Evolutionary conservation across 1,140 invertebrate species (phyloP), one percentile per base, ranked within the genome.

Genomic region (Atta colombica): DNA sequence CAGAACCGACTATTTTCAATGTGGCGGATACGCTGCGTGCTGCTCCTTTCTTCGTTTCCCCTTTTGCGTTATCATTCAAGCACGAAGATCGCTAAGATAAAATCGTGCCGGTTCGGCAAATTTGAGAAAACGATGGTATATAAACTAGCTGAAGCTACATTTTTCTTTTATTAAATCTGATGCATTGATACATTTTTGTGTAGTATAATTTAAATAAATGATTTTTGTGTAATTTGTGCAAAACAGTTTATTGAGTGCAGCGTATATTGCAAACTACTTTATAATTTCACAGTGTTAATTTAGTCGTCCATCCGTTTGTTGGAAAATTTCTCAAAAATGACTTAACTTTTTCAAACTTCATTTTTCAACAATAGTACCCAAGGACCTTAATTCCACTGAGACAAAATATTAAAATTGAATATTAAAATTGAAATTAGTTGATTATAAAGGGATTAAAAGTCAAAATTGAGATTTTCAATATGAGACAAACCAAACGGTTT

Each of bases 1-100:
- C 86, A 63, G 84, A 89, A 88, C 72, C 84, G 60, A 61, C 71
- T 82, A 85, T 86, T 90, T 88, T 88, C 90, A 88, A 86, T 66
- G 66, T 77, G 72, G 81, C 69, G 88, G 82, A 90, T 90, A 90
- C 77, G 89, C 65, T 85, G 81, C 88, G 75, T 68, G 61, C 60
- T 55, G 39, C 69, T 21, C 39, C 58, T 65, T 61, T 51, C 60
- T 72, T 66, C 25, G 72, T 39, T 69, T 39, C 63, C 55, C 65
- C 14, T 63, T 77, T 71, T 65, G 53, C 63, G 85, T 90, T 90
- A 90, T 90, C 88, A 84, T 78, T 71, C 31, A 68, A 21, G 58
- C 66, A 45, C 63, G 60, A 21, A 51, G 51, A 71, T 49, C 88
- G 68, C 75, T 75, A 35, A 77, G 89, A 90, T 87, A 74, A 68